Percentiles rank a stretch among this genome's conserved stretches.
These are phyloP conservation scores for Phenganax stokvisi DNA, from an alignment of 92 coral and sea anemone genomes.

Conservation along the genomic window DNA sequence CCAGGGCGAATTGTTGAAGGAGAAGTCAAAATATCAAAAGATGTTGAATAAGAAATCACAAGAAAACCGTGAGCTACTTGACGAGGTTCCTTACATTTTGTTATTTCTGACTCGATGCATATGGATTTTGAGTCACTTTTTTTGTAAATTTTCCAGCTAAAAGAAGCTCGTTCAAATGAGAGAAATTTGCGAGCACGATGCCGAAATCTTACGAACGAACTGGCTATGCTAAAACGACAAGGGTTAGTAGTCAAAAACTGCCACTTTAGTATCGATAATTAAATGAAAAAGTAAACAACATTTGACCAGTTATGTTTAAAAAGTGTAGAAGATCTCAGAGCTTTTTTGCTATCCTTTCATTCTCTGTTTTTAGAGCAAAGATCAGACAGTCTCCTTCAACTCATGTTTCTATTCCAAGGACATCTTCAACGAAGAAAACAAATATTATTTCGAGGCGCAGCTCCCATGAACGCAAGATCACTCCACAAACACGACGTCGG, in stretches of 20 bases:
- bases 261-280: not conserved
- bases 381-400: constrained; percentile 31
- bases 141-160: constrained; percentile 56
- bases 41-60: constrained; percentile 76
- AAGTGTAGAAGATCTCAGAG: too few species aligned
- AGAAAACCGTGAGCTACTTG: constrained; percentile 74
- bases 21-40: constrained; percentile 83
- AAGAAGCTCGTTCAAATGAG: constrained; percentile 89
- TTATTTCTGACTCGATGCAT: not conserved
- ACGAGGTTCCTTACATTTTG: constrained; percentile 58
- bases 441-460: constrained; percentile 59
- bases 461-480: constrained; percentile 70
- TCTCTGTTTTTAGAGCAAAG: constrained; percentile 16
- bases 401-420: not conserved
- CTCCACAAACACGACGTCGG: constrained; percentile 53
- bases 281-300: not conserved
- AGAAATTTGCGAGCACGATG: constrained; percentile 92
- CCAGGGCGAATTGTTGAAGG: constrained; percentile 87
- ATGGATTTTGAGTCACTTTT: not conserved
- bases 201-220: constrained; percentile 88
- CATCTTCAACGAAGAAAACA: constrained; percentile 25
- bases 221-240: constrained; percentile 74
- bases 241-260: constrained; percentile 49
- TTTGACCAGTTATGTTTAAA: too few species aligned
- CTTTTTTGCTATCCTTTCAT: not conserved